phyloP scores from a whole-genome alignment of 2,113 vertebrate genomes.

The Coreoperca whiteheadi region DNA sequence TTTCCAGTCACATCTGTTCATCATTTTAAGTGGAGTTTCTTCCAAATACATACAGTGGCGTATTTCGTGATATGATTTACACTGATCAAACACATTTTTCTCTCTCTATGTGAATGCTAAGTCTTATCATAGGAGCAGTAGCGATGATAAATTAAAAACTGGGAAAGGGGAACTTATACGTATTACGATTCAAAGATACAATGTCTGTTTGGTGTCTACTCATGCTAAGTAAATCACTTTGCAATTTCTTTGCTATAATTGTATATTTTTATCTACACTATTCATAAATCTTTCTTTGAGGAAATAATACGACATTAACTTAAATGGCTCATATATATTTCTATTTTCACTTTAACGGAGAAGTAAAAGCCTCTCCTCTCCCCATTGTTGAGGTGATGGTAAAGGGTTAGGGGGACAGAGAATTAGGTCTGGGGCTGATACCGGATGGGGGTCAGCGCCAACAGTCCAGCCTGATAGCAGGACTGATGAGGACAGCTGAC shows the following conservation, averaged over 20 bases:
- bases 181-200: constrained; percentile 1
- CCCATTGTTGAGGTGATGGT: constrained; percentile 27
- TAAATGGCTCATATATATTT: neutral
- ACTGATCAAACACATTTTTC: constrained; percentile 22
- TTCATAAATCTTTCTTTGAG: constrained; percentile 5
- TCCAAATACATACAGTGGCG: neutral
- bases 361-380: neutral
- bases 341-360: neutral
- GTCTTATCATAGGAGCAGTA: neutral
- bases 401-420: constrained; percentile 43
- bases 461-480: constrained; percentile 61
- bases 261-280: constrained; percentile 4
- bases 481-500: constrained; percentile 72
- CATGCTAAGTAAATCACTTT: constrained; percentile 27
- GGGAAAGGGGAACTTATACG: neutral
- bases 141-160: neutral
- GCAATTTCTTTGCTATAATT: constrained; percentile 28
- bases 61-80: constrained; percentile 4
- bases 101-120: neutral
- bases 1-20: constrained; percentile 9
- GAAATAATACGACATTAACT: neutral
- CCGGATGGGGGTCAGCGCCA: constrained; percentile 50
- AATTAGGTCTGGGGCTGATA: constrained; percentile 40
- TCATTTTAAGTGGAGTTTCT: constrained; percentile 16
- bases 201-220: constrained; percentile 13